Evolutionary conservation across 64 coral and sea anemone species (phyloP), one percentile per base, ranked within the genome.

Genomic region (Actinia equina): DNA sequence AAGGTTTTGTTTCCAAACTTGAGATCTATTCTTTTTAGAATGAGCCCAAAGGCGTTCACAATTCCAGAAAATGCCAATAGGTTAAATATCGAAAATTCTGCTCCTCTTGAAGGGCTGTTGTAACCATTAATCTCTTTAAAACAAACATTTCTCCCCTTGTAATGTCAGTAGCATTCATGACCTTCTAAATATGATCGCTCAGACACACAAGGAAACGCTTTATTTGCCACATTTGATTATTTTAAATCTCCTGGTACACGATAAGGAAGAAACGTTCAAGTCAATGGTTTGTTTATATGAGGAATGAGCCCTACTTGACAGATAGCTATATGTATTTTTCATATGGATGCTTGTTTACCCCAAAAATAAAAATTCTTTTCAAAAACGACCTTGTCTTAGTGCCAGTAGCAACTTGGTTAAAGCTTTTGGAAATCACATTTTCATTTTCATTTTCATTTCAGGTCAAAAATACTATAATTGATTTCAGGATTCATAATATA

Each of bases 121-220:
- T 74, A 74, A 74, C 69, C 12, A 74, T 74, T 74, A 74, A 74
- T 74, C 69, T 74, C 69, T 13, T 41, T 74, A 74, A 74, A 30
- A 41, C 69, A 74, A 74, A 74, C 69, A 74, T 25, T 74, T 74
- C 69, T 74, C 69, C 3, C 69, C 69, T 74, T 74, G 69, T 74
- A 74, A 74, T 74, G 69, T 74, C 69, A 74, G 7, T 41, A 74
- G 26, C 13, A 74, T 74, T 11, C 27, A 30, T 74, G 69, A 74
- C 69, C 69, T 74, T 74, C 69, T 74, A 74, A 74, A 74, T 74
- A 74, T 74, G 69, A 74, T 74, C 69, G 69, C n/a, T 74, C 62
- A 23, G 25, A 41, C 7, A 74, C 26, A 74, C 25, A 74, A 74
- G 69, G 25, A 74, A 74, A 74, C 69, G 69, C 26, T 74, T 74